A percentile compares a stretch with the other conserved stretches of the same genome.
Conservation (phyloP, 1,140 invertebrate species). For the Ceratosolen solmsi region DNA sequence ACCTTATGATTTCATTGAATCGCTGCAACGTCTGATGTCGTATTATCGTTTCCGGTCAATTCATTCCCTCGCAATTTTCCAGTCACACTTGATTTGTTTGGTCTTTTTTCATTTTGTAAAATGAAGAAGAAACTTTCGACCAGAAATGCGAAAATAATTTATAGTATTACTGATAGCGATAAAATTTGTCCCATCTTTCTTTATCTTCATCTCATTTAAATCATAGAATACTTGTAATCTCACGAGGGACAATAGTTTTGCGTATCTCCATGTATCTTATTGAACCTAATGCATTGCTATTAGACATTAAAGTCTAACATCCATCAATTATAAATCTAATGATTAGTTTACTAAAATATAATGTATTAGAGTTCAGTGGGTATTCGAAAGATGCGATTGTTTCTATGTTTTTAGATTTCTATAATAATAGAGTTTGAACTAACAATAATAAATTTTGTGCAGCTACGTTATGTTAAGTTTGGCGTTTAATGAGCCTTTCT, state of each 20-base stretch:
- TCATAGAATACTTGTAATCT: neutral
- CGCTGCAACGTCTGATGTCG: neutral
- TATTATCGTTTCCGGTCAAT: constrained; percentile 27
- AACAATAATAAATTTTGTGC: neutral
- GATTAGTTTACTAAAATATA: neutral
- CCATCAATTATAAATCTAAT: neutral
- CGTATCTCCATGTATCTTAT: neutral
- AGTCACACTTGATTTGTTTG: too few species aligned
- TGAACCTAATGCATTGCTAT: neutral
- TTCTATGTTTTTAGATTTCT: neutral
- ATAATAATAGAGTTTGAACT: neutral
- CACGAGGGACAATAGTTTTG: neutral
- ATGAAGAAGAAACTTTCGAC: neutral
- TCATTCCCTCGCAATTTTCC: neutral
- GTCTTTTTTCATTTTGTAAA: constrained; percentile 13
- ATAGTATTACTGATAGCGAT: neutral
- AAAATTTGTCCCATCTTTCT: too few species aligned
- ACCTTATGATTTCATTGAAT: constrained; percentile 12
- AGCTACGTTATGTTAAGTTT: neutral
- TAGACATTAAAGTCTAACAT: neutral
- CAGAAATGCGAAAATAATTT: neutral
- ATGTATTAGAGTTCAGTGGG: neutral
- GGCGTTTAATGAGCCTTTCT: neutral
- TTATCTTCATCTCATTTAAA: neutral
- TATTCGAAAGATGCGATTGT: neutral